Percentiles rank a stretch among this genome's conserved stretches.
phyloP scores from a whole-genome alignment of 2,888 invertebrate genomes.

The Noctua pronuba region DNA sequence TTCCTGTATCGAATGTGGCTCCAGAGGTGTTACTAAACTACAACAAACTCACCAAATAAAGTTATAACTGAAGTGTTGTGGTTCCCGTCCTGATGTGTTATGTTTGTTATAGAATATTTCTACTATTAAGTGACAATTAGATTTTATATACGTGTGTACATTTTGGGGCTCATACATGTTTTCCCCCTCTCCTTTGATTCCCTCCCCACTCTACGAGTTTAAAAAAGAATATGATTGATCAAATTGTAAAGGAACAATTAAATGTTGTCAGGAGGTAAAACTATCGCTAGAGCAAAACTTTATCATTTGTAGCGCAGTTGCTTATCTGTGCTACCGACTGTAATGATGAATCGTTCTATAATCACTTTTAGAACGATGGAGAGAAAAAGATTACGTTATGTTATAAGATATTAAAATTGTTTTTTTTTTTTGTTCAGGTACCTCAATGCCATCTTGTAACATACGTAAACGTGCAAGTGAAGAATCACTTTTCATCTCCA shows the following conservation, averaged over 20 bases:
- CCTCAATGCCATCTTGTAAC: slow-evolving; percentile 42
- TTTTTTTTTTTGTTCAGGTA: slow-evolving; percentile 41
- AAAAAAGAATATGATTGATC: background rate
- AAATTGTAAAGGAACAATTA: background rate
- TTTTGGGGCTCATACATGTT: too few relatives aligned
- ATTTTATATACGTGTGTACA: too few relatives aligned
- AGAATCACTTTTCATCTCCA: slow-evolving; percentile 54
- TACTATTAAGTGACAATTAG: too few relatives aligned
- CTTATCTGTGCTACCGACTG: background rate
- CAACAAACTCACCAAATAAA: background rate
- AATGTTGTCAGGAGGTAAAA: background rate
- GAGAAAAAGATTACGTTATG: background rate
- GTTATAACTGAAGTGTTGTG: background rate
- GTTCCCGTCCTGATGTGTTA: background rate
- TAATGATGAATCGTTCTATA: background rate
- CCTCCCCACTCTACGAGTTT: background rate
- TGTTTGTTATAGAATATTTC: too few relatives aligned
- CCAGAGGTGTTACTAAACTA: background rate
- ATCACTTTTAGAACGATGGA: background rate
- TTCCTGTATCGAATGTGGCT: background rate
- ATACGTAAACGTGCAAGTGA: slow-evolving; percentile 57
- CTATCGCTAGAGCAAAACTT: background rate
- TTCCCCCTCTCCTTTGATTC: too few relatives aligned
- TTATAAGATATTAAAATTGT: background rate
- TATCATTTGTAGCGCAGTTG: background rate